Conservation (phyloP, 2,797 vertebrate genomes). For the Sebastes minor region DNA sequence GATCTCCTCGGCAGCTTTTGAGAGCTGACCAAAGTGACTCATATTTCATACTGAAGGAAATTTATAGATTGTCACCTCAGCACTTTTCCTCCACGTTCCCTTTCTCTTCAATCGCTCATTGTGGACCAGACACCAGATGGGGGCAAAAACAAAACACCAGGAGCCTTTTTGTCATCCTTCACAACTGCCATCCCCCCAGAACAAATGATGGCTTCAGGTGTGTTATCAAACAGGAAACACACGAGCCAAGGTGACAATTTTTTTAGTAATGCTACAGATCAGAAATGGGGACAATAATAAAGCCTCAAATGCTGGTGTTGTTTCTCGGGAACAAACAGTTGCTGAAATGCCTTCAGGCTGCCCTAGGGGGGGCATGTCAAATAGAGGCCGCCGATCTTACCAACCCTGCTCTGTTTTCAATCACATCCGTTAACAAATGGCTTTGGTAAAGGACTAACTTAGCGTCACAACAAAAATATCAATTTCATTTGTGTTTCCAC, state of each 20-base stretch:
- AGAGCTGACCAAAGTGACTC: slow-evolving; percentile 51
- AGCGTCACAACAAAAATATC: background rate
- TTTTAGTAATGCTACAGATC: slow-evolving; percentile 41
- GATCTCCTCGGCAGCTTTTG: slow-evolving; percentile 42
- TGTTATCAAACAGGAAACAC: slow-evolving; percentile 58
- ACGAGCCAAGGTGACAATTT: slow-evolving; percentile 49
- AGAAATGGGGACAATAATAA: slow-evolving; percentile 13
- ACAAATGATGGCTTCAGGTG: slow-evolving; percentile 67
- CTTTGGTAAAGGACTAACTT: background rate
- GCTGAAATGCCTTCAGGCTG: slow-evolving; percentile 52
- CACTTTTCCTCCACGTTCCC: slow-evolving; percentile 41
- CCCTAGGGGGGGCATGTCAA: slow-evolving; percentile 48
- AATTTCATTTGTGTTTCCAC: background rate
- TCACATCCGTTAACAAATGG: background rate
- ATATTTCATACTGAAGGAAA: slow-evolving; percentile 64
- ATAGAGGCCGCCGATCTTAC: slow-evolving; percentile 36
- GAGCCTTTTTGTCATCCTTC: slow-evolving; percentile 85
- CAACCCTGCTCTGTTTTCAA: slow-evolving; percentile 17
- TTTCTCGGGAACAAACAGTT: slow-evolving; percentile 57
- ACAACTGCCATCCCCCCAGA: slow-evolving; percentile 62
- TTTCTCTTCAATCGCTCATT: slow-evolving; percentile 86
- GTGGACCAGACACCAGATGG: slow-evolving; percentile 89
- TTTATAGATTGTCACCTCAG: slow-evolving; percentile 67
- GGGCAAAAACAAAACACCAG: slow-evolving; percentile 80
- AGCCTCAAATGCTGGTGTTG: slow-evolving; percentile 34